Evolutionary conservation across 2,888 invertebrate genomes (phyloP).

Genomic region (Empis livida): DNA sequence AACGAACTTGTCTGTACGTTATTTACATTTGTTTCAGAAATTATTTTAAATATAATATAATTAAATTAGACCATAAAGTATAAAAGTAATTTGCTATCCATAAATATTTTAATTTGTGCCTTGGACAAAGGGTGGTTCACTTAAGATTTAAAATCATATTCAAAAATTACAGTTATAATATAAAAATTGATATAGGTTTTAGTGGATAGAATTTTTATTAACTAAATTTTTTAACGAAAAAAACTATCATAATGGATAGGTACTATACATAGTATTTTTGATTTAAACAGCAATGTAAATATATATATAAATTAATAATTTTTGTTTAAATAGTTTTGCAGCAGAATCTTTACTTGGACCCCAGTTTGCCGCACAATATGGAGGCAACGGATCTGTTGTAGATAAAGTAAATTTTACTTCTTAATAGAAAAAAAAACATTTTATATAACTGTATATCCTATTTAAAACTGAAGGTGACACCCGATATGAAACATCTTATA

Average conservation of each 20-base stretch:
- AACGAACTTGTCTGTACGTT: too few species aligned
- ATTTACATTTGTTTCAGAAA: too few species aligned
- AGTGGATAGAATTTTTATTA: not conserved
- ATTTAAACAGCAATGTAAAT: not conserved
- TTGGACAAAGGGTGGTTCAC: not conserved
- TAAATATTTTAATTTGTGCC: not conserved
- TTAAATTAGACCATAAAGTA: too few species aligned
- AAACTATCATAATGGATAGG: not conserved
- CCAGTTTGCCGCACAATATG: conserved; percentile 30
- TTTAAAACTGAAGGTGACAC: conserved; percentile 33
- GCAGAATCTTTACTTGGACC: conserved; percentile 32
- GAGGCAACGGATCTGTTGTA: conserved; percentile 61
- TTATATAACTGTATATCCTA: not conserved
- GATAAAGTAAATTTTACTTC: conserved; percentile 47
- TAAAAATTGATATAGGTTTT: not conserved
- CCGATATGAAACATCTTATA: conserved; percentile 53
- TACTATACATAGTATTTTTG: not conserved
- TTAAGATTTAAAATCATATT: not conserved
- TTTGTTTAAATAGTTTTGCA: conserved; percentile 56
- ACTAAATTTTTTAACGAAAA: not conserved
- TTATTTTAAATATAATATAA: too few species aligned
- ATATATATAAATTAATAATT: conserved; percentile 42
- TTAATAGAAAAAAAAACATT: too few species aligned
- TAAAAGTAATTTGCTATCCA: too few species aligned
- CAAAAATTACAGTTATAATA: not conserved